phyloP scores from a whole-genome alignment of 2,113 vertebrate genomes.

The Falcunculus frontatus region DNA sequence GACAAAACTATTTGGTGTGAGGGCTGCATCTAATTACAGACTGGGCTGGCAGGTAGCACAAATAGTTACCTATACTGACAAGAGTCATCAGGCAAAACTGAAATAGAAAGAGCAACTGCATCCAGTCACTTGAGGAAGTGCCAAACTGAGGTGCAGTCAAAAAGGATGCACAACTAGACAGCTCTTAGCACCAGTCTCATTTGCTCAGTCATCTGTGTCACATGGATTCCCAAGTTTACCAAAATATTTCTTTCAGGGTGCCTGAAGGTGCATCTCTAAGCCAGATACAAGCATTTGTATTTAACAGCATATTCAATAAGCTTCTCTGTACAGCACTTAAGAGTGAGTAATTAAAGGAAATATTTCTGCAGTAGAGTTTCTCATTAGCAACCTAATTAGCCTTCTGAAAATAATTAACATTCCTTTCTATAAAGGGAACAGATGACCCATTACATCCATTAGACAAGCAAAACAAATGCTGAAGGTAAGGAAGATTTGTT shows the following conservation, averaged over 20 bases:
- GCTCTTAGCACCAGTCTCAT: neutral
- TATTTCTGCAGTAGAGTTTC: slow-evolving; percentile 57
- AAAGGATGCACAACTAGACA: neutral
- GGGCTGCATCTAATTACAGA: neutral
- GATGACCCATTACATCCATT: slow-evolving; percentile 60
- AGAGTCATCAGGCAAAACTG: neutral
- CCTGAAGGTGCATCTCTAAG: neutral
- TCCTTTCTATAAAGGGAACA: slow-evolving; percentile 67
- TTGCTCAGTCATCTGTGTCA: neutral
- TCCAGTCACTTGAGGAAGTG: neutral
- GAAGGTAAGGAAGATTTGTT: neutral
- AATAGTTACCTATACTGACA: neutral
- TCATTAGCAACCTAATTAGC: slow-evolving; percentile 72
- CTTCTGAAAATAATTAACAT: slow-evolving; percentile 76
- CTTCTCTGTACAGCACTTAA: slow-evolving; percentile 53
- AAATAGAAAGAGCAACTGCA: neutral
- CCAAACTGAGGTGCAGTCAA: neutral
- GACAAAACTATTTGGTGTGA: neutral
- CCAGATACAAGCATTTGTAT: neutral
- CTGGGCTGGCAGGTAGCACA: neutral
- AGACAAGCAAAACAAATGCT: slow-evolving; percentile 35
- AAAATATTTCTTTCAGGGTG: neutral
- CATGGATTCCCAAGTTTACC: neutral
- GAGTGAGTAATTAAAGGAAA: slow-evolving; percentile 72
- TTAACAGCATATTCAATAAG: slow-evolving; percentile 48